Percentiles rank a stretch among this genome's conserved stretches.
phyloP scores from a whole-genome alignment of 1,140 invertebrate genomes.

The Notospermus geniculatus region DNA sequence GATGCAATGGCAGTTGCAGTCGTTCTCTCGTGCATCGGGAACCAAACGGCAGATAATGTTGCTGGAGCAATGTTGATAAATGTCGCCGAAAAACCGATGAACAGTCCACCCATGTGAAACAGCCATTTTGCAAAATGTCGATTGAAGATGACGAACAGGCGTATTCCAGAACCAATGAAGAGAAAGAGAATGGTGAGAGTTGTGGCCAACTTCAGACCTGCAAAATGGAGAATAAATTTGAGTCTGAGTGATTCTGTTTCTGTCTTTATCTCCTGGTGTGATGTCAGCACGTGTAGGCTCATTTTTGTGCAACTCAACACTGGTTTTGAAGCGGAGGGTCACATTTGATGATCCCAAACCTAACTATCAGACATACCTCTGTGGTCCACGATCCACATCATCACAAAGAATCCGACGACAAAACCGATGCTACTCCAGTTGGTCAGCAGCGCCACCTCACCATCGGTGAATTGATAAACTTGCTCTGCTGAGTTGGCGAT shows the following conservation, averaged over 20 bases:
- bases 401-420: neutral
- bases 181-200: no score
- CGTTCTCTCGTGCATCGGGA: neutral
- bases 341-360: no score
- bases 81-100: neutral
- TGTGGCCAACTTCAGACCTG: no score
- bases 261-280: no score
- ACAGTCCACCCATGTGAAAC: neutral
- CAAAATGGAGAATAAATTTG: no score
- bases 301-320: no score
- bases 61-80: neutral
- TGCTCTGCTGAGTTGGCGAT: neutral
- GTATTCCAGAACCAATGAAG: no score
- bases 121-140: no score
- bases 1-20: neutral
- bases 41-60: neutral
- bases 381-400: constrained; percentile 1
- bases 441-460: neutral
- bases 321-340: no score
- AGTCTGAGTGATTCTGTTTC: no score
- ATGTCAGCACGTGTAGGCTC: no score
- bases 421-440: constrained; percentile 5
- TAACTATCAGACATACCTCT: neutral
- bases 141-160: no score
- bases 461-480: constrained; percentile 1